phyloP scores from a whole-genome alignment of 2,888 invertebrate genomes.

The Chrysotoxum bicinctum region DNA sequence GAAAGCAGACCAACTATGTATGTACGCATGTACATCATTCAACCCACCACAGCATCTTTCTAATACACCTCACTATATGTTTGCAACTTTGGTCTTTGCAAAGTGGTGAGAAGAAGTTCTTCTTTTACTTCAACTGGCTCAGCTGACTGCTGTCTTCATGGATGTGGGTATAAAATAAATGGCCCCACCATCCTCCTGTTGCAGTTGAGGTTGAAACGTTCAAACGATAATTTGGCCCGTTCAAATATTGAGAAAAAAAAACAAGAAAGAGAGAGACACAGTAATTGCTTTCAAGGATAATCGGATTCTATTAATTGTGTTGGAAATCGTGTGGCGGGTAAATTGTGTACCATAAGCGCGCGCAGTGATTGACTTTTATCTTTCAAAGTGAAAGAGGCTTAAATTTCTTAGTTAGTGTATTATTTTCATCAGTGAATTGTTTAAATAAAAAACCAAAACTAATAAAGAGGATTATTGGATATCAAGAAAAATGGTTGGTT shows the following conservation, averaged over 20 bases:
- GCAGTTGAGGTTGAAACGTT: slow-evolving; percentile 73
- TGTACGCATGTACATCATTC: slow-evolving; percentile 13
- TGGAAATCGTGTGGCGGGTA: slow-evolving; percentile 16
- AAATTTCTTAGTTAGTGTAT: slow-evolving; percentile 12
- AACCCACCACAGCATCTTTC: slow-evolving; percentile 19
- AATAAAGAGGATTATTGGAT: slow-evolving; percentile 61
- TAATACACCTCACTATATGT: background rate
- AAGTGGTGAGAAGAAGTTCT: slow-evolving; percentile 55
- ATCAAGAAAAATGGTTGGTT: slow-evolving; percentile 64
- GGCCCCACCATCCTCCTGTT: slow-evolving; percentile 74
- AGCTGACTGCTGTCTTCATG: slow-evolving; percentile 7
- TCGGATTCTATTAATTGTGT: slow-evolving; percentile 49
- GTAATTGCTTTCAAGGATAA: slow-evolving; percentile 62
- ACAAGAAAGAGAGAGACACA: background rate
- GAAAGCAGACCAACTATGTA: slow-evolving; percentile 34
- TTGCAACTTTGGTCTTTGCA: background rate
- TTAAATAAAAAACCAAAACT: background rate
- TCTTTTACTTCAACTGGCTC: slow-evolving; percentile 27
- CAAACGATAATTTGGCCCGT: slow-evolving; percentile 52
- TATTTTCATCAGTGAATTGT: background rate
- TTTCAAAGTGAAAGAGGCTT: slow-evolving; percentile 35
- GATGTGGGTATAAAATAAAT: slow-evolving; percentile 73
- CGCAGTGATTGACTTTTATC: slow-evolving; percentile 36
- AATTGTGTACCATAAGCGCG: slow-evolving; percentile 13
- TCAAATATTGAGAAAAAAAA: background rate